Base-by-base conservation (phyloP, 2,113 vertebrate species). In the Pipra filicauda region DNA sequence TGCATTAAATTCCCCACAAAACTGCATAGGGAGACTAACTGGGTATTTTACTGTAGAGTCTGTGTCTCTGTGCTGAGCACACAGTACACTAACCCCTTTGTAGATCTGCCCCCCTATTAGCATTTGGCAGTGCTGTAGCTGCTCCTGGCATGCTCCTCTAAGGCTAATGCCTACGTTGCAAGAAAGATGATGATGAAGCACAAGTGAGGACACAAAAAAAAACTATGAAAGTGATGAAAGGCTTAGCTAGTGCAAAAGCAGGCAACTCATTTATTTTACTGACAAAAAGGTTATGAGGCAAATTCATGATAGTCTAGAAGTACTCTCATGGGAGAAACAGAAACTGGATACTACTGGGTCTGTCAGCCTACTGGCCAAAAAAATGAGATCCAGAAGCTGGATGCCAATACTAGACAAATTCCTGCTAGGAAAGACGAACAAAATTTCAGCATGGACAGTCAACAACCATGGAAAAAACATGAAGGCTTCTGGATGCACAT, bases 201-300 rank as follows among this genome's bases (percentile, higher is more conserved):
- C 69, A 81, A 55, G 35, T 4, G n/a, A 59, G 48, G 59, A 55
- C 55, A 88, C 55, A 37, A 59, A 89, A 44, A 92, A 84, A 46
- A 89, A 75, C 59, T 62, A 31, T 51, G 46, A 66, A 71, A 89
- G 22, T 39, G 48, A 82, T 75, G 37, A 85, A 91, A 77, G 37
- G 28, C 61, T 85, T 37, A 79, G 51, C 49, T 61, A 46, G 49
- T 16, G 65, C 48, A 76, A 66, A 88, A 90, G 79, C 12, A 52
- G 71, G 59, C 37, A 67, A 54, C 48, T 80, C 19, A 12, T 73
- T 76, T 79, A 31, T 90, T 90, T 78, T 55, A 41, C 35, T 80
- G 88, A 90, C 67, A 85, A 80, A 89, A 93, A 93, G 37, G 59
- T 90, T 95, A 80, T 26, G 31, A 88, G 51, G 30, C 43, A 79